phyloP scores from a whole-genome alignment of 2,113 vertebrate genomes.

The Percina caprodes region DNA sequence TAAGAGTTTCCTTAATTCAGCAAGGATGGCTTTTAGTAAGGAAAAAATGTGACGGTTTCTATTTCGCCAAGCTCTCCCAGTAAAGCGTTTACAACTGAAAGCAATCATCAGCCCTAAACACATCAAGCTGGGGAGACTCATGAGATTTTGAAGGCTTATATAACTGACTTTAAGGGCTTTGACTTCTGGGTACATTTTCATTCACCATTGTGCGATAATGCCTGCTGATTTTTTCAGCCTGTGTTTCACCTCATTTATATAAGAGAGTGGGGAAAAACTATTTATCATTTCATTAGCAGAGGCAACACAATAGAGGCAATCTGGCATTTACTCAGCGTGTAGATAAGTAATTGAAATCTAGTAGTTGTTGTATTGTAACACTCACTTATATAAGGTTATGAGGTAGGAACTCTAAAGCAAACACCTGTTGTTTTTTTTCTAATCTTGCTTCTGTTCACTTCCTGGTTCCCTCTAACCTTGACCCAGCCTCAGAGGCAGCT shows the following conservation, averaged over 20 bases:
- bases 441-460: slow-evolving; percentile 21
- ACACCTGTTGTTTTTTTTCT: slow-evolving; percentile 26
- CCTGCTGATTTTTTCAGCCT: slow-evolving; percentile 51
- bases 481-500: slow-evolving; percentile 29
- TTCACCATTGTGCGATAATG: slow-evolving; percentile 45
- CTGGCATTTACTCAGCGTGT: slow-evolving; percentile 26
- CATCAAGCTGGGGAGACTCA: slow-evolving; percentile 59
- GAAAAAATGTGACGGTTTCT: slow-evolving; percentile 59
- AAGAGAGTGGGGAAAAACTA: not conserved
- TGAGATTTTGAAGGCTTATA: slow-evolving; percentile 58
- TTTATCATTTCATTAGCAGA: slow-evolving; percentile 29
- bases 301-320: slow-evolving; percentile 17
- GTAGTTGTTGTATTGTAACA: slow-evolving; percentile 3
- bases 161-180: slow-evolving; percentile 60
- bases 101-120: slow-evolving; percentile 69
- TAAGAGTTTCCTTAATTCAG: slow-evolving; percentile 62
- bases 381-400: slow-evolving; percentile 18
- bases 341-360: slow-evolving; percentile 31
- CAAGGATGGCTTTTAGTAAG: slow-evolving; percentile 49
- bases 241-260: slow-evolving; percentile 26
- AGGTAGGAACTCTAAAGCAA: slow-evolving; percentile 8
- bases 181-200: slow-evolving; percentile 56
- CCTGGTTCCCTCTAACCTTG: slow-evolving; percentile 44
- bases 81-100: slow-evolving; percentile 67
- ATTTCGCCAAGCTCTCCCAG: slow-evolving; percentile 47